Evolutionary conservation across 2,113 vertebrate species (phyloP).

Genomic region (Sardina pilchardus): DNA sequence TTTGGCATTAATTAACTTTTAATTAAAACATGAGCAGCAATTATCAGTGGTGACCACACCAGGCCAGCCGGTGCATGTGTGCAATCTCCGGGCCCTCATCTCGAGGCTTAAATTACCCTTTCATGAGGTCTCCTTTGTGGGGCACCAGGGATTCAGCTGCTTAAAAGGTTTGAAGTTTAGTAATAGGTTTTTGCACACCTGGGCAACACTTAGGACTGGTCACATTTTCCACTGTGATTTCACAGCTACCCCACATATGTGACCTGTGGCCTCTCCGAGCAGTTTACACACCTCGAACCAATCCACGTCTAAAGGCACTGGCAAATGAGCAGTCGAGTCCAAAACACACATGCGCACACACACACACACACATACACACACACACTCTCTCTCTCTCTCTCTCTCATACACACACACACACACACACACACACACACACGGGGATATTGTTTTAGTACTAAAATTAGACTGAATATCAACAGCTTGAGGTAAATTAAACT

Average conservation of each 20-base stretch:
- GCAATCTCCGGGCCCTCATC: background rate
- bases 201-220: background rate
- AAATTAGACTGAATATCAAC: background rate
- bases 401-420: background rate
- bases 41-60: background rate
- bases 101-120: background rate
- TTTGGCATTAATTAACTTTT: conserved; percentile 4
- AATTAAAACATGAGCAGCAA: conserved; percentile 13
- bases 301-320: background rate
- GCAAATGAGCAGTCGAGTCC: background rate
- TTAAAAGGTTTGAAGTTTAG: background rate
- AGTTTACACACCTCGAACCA: background rate
- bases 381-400: no score
- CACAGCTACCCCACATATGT: background rate
- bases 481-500: background rate
- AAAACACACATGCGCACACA: background rate
- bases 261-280: background rate
- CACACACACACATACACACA: background rate
- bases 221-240: conserved; percentile 18
- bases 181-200: conserved; percentile 16
- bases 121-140: background rate
- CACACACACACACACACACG: background rate
- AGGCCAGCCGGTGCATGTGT: background rate
- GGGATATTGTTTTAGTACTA: background rate
- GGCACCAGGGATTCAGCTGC: background rate